Percentiles rank a stretch among this genome's conserved stretches.
Evolutionary conservation across 2,888 invertebrate genomes (phyloP).

Genomic region (Apamea monoglypha): DNA sequence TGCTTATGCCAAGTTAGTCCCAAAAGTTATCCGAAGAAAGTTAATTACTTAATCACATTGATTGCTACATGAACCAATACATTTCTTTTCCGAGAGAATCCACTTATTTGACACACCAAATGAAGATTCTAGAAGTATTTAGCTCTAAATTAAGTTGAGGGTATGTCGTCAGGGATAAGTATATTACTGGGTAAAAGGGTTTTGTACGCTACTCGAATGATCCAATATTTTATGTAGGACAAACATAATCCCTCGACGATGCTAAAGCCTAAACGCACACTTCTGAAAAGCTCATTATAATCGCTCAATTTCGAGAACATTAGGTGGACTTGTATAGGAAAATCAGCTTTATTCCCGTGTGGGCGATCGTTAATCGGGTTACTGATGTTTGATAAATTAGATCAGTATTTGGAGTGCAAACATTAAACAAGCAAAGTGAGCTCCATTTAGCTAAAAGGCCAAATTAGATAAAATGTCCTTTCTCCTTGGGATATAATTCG

Average conservation of each 20-base stretch:
- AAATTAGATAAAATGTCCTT: background rate
- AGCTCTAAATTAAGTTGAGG: background rate
- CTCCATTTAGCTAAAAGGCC: background rate
- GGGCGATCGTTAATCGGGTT: slow-evolving; percentile 10
- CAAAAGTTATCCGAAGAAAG: slow-evolving; percentile 19
- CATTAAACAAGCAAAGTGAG: background rate
- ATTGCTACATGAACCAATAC: slow-evolving; percentile 12
- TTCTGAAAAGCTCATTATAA: slow-evolving; percentile 43
- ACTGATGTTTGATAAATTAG: slow-evolving; percentile 26
- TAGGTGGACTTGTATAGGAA: slow-evolving; percentile 18
- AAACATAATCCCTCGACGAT: slow-evolving; percentile 42
- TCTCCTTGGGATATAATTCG: background rate
- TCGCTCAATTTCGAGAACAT: slow-evolving; percentile 38
- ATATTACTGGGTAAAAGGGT: slow-evolving; percentile 11
- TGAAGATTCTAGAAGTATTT: slow-evolving; percentile 2
- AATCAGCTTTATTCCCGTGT: slow-evolving; percentile 27
- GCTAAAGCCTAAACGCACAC: slow-evolving; percentile 39
- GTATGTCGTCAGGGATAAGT: background rate
- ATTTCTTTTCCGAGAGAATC: background rate
- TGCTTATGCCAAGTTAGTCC: slow-evolving; percentile 6
- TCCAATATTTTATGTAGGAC: slow-evolving; percentile 47
- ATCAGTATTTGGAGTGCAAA: slow-evolving; percentile 11
- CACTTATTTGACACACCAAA: background rate
- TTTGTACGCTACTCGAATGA: slow-evolving; percentile 15
- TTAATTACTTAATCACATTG: slow-evolving; percentile 21